phyloP scores from a whole-genome alignment of 2,797 vertebrate species.

The Pangasius macronema region DNA sequence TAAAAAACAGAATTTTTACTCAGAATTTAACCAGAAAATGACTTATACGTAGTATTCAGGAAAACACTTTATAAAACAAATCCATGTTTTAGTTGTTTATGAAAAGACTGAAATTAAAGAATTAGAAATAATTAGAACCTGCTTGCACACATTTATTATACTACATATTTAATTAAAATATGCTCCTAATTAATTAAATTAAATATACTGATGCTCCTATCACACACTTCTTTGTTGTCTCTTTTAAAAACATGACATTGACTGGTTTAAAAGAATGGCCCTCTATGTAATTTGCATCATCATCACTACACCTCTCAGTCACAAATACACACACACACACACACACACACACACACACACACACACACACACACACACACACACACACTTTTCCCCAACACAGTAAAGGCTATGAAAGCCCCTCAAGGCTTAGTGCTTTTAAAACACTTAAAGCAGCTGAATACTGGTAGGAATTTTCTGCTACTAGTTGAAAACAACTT shows the following conservation, averaged over 20 bases:
- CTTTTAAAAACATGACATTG: not conserved
- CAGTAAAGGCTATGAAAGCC: not conserved
- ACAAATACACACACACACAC: not conserved
- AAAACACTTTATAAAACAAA: not conserved
- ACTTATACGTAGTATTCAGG: not conserved
- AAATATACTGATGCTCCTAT: too few relatives aligned
- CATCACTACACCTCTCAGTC: not conserved
- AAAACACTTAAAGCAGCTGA: not conserved
- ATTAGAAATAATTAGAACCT: constrained; percentile 1
- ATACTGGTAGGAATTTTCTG: not conserved
- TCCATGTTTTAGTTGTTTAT: not conserved
- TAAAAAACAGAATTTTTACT: not conserved
- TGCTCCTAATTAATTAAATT: too few relatives aligned
- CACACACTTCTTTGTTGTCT: not conserved
- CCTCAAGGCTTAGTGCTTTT: not conserved
- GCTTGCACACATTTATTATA: not conserved
- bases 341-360: too few relatives aligned
- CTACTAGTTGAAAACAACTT: not conserved
- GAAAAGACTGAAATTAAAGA: not conserved
- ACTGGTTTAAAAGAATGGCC: not conserved
- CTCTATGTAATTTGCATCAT: not conserved
- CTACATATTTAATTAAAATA: not conserved
- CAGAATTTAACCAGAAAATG: not conserved
- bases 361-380: too few relatives aligned
- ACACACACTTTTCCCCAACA: not conserved